phyloP scores from a whole-genome alignment of 2,113 vertebrate genomes.

The Pituophis catenifer region DNA sequence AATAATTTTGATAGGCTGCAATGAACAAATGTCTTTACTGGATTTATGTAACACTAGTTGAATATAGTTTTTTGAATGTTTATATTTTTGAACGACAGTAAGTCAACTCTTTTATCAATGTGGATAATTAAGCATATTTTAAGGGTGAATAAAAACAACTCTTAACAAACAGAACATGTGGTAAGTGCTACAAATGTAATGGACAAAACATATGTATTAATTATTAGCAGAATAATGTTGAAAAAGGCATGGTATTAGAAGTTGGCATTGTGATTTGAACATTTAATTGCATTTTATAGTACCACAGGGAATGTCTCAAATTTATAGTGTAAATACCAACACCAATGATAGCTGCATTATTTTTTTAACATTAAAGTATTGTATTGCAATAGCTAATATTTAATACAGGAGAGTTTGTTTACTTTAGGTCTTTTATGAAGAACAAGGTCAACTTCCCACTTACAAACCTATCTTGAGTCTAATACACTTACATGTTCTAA shows the following conservation, averaged over 20 bases:
- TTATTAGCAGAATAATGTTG: not conserved
- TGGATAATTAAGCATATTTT: not conserved
- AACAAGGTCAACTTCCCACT: not conserved
- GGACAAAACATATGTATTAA: not conserved
- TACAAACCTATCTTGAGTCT: not conserved
- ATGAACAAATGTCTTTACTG: not conserved
- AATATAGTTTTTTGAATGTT: not conserved
- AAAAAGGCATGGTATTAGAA: not conserved
- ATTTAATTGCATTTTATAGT: not conserved
- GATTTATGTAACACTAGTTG: not conserved
- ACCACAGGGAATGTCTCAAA: not conserved
- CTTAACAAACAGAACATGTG: not conserved
- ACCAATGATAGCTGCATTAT: not conserved
- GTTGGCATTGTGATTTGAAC: not conserved
- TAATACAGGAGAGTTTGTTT: slow-evolving; percentile 19
- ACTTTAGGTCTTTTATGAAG: not conserved
- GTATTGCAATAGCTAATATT: not conserved
- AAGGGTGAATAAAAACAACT: not conserved
- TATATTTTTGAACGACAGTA: not conserved
- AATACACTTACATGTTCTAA: not conserved
- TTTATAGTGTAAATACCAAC: not conserved
- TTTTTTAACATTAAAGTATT: not conserved
- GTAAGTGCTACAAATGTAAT: not conserved
- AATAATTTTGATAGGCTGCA: not conserved
- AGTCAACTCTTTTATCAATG: not conserved